phyloP scores from a whole-genome alignment of 2,113 vertebrate genomes.

The Chinchilla lanigera region DNA sequence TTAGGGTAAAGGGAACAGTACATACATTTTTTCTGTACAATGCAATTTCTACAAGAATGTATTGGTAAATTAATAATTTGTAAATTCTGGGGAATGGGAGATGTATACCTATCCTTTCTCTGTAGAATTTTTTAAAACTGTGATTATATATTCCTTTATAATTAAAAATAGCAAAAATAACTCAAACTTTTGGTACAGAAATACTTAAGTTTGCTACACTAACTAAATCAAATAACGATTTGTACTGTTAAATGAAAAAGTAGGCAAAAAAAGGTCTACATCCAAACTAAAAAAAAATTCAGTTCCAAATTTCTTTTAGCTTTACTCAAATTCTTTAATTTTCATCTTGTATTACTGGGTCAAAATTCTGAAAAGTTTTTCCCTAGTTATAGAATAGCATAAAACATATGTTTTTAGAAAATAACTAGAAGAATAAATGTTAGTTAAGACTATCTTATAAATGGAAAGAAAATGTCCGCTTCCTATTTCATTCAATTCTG shows the following conservation, averaged over 20 bases:
- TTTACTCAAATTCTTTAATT: background rate
- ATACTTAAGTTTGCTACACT: constrained; percentile 23
- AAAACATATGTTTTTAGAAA: background rate
- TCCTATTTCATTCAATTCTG: constrained; percentile 15
- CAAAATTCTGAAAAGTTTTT: background rate
- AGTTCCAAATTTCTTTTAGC: constrained; percentile 30
- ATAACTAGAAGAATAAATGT: background rate
- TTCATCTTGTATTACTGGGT: background rate
- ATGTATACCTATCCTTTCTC: background rate
- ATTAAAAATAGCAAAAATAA: constrained; percentile 47
- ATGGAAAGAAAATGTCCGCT: constrained; percentile 11
- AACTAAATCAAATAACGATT: background rate
- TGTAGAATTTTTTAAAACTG: constrained; percentile 29
- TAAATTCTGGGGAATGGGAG: background rate
- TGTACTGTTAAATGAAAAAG: constrained; percentile 14
- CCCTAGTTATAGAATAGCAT: background rate
- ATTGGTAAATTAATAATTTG: constrained; percentile 13
- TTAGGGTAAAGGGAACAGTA: background rate
- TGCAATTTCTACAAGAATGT: background rate
- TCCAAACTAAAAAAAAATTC: background rate
- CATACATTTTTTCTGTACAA: background rate
- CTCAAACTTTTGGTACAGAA: background rate
- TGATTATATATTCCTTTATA: background rate
- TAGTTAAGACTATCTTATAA: background rate
- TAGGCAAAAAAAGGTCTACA: constrained; percentile 13